A percentile compares a stretch with the other conserved stretches of the same genome.
phyloP scores from a whole-genome alignment of 1,140 invertebrate species.

The Drosophila guanche region DNA sequence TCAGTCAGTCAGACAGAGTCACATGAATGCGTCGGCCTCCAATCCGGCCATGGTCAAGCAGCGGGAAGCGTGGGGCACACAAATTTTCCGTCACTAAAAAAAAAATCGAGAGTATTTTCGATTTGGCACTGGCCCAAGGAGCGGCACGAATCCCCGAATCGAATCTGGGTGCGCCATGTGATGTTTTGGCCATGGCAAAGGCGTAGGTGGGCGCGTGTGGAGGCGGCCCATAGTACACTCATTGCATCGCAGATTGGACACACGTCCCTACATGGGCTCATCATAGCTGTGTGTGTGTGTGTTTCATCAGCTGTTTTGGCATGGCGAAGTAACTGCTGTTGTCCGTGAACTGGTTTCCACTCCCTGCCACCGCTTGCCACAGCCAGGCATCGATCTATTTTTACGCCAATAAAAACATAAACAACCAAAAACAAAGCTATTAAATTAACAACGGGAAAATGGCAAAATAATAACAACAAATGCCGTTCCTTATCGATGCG shows the following conservation, averaged over 20 bases:
- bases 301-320: conserved; percentile 29
- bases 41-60: conserved; percentile 66
- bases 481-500: conserved; percentile 37
- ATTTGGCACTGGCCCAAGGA: conserved; percentile 45
- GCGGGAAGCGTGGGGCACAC: conserved; percentile 5
- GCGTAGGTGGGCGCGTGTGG: conserved; percentile 65
- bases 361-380: neutral
- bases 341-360: conserved; percentile 43
- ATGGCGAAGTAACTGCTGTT: conserved; percentile 15
- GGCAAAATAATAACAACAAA: conserved; percentile 37
- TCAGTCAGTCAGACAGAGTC: conserved; percentile 26
- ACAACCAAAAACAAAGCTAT: conserved; percentile 66
- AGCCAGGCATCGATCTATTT: conserved; percentile 25
- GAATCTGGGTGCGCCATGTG: conserved; percentile 36
- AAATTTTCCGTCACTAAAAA: conserved; percentile 56
- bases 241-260: conserved; percentile 6
- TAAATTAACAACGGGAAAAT: conserved; percentile 53
- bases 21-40: conserved; percentile 72
- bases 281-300: neutral
- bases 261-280: neutral
- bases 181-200: conserved; percentile 8
- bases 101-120: conserved; percentile 47
- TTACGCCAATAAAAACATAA: conserved; percentile 47
- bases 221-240: neutral
- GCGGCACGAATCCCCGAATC: neutral